Base-by-base conservation (phyloP, 2,888 invertebrate genomes). In the Leptogaster cylindrica region DNA sequence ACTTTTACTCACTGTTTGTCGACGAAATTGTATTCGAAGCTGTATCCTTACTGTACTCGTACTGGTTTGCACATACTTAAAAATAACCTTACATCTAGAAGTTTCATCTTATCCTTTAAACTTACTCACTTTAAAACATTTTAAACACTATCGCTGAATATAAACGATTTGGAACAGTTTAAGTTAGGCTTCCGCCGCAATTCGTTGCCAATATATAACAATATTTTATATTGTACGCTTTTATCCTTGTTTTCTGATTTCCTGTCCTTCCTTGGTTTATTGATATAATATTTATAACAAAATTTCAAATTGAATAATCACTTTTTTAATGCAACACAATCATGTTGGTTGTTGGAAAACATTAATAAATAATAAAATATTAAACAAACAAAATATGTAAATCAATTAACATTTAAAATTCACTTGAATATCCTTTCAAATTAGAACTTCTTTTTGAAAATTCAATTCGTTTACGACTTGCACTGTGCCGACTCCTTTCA, bases 141-240 rank as follows among this genome's bases (percentile, higher is more conserved):
- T 44, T 61, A 27, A 44, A 61, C 44, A 44, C 28, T 51, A 28
- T 46, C 16, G n/a, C n/a, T n/a, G n/a, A 28, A 10, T 51, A 16
- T 25, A 8, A 8, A 12, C 7, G 25, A 27, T 61, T 44, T 61
- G 44, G 44, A 61, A 61, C 61, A 61, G 61, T 27, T 52, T 25
- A 41, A 14, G 18, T 58, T 58, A 58, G 41, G 58, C 58, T 58
- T 39, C 58, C 58, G 58, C 58, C 41, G 58, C n/a, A 5, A 25
- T 58, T 44, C 61, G 61, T 41, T 61, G 44, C 23, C 27, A 16
- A 61, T 39, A 36, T 44, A 39, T 41, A 18, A 7, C 5, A 23
- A 48, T 48, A 48, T 14, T 25, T 46, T 18, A n/a, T n/a, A n/a
- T n/a, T n/a, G n/a, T n/a, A n/a, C n/a, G n/a, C n/a, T n/a, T n/a